Conservation (phyloP, 92 coral and sea anemone genomes). For the Palythoa grandiflora region DNA sequence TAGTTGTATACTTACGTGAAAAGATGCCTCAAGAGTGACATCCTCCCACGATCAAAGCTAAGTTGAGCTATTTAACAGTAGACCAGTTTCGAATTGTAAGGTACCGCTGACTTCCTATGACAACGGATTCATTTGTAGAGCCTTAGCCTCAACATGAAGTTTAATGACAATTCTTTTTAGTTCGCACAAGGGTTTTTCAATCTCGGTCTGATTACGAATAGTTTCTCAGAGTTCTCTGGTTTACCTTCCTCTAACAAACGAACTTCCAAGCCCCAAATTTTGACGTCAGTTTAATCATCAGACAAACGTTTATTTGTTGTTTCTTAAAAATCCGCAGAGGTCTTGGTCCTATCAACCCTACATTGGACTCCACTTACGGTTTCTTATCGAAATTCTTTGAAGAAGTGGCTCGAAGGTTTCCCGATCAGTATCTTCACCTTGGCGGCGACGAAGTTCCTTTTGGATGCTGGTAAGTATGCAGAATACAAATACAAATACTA, state of each 20-base stretch:
- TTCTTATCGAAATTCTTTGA: slow-evolving; percentile 83
- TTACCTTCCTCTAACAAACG: background rate
- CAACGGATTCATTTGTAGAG: too few species aligned
- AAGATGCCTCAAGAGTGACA: too few species aligned
- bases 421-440: slow-evolving; percentile 88
- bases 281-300: background rate
- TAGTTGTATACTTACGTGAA: too few species aligned
- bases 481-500: background rate
- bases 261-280: background rate
- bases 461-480: slow-evolving; percentile 75
- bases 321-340: slow-evolving; percentile 34
- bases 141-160: too few species aligned
- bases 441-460: slow-evolving; percentile 95
- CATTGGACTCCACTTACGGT: slow-evolving; percentile 78
- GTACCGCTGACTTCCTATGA: too few species aligned
- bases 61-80: too few species aligned
- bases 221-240: too few species aligned
- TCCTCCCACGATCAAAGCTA: too few species aligned
- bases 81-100: too few species aligned
- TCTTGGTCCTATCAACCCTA: slow-evolving; percentile 94
- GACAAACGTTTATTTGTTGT: background rate
- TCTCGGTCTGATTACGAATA: too few species aligned
- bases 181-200: too few species aligned
- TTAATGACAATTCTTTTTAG: too few species aligned
- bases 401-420: slow-evolving; percentile 82